Evolutionary conservation across 2,797 vertebrate species (phyloP), one percentile per base, ranked within the genome.

Genomic region (Liasis olivaceus): DNA sequence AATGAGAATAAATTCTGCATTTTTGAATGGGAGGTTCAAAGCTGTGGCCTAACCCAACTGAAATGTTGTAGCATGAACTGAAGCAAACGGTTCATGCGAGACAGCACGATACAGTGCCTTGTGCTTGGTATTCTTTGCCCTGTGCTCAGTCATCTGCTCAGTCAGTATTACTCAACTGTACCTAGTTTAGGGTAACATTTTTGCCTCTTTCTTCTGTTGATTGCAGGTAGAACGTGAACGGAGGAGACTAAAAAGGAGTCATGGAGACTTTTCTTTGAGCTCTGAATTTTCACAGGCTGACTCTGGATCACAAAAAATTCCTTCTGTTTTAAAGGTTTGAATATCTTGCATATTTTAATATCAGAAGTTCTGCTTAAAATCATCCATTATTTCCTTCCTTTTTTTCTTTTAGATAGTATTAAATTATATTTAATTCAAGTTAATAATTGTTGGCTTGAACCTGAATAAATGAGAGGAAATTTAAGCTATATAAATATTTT

Each of bases 141-240:
- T 66, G 12, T 66, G 22, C 47, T 26, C 20, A 42, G 14, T 59
- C n/a, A 28, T 87, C 85, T 56, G 66, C 54, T 87, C 85, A 11
- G 0, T 66, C 36, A 47, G 20, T 47, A 81, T 47, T 81, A 47
- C 7, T 20, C 9, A 47, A 42, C 47, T 81, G 47, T 81, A 47
- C 2, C 7, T 77, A 36, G 20, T 77, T 77, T 36, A 72, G 72
- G 36, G 24, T 47, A 24, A 47, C 42, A 31, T 22, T 60, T 64
- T 72, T 51, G 26, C 51, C 13, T 94, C 60, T 87, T 87, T 63
- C 3, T 90, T 88, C 28, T 84, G 3, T 4, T 60, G 14, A 62
- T 0, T 59, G 84, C 94, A 97, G 97, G 96, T 97, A 84, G 97
- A 98, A 77, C 36, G 87, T 88, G 97, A 98, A 62, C 94, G 97